Percentiles rank a stretch among this genome's conserved stretches.
These are phyloP conservation scores for Pangasius mekongensis DNA, from an alignment of 2,797 vertebrate genomes.

Conservation along the genomic window DNA sequence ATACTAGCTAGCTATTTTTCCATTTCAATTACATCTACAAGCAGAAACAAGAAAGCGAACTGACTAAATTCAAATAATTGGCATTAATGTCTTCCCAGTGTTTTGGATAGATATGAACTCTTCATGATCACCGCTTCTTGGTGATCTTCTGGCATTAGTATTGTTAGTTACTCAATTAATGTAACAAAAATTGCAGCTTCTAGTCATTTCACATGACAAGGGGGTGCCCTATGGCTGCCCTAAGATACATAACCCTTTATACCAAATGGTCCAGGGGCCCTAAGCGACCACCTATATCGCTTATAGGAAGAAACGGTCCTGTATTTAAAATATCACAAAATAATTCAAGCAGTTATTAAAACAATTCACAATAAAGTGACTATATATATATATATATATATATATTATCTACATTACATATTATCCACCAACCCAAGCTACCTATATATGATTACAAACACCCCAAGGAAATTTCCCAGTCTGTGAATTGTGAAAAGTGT, in stretches of 20 bases:
- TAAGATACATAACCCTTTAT: background rate
- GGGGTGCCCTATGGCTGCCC: background rate
- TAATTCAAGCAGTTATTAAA: background rate
- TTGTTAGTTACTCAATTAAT: background rate
- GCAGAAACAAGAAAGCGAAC: background rate
- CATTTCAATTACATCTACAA: background rate
- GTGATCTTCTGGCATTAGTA: no score
- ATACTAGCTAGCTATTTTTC: background rate
- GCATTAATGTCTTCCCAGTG: background rate
- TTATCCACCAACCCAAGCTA: background rate
- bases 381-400: background rate
- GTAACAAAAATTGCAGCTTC: no score
- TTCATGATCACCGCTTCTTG: no score
- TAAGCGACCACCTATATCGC: background rate
- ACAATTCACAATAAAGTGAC: background rate
- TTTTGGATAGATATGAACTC: background rate
- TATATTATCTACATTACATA: background rate
- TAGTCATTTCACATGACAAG: background rate
- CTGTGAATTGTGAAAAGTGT: no score
- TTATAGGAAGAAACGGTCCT: background rate
- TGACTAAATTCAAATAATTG: background rate
- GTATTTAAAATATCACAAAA: background rate
- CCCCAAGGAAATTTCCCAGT: background rate
- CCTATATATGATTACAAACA: background rate
- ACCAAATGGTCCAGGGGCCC: background rate